Percentiles rank a stretch among this genome's conserved stretches.
Evolutionary conservation across 2,888 invertebrate genomes (phyloP).

Genomic region (Drosophila neotestacea): DNA sequence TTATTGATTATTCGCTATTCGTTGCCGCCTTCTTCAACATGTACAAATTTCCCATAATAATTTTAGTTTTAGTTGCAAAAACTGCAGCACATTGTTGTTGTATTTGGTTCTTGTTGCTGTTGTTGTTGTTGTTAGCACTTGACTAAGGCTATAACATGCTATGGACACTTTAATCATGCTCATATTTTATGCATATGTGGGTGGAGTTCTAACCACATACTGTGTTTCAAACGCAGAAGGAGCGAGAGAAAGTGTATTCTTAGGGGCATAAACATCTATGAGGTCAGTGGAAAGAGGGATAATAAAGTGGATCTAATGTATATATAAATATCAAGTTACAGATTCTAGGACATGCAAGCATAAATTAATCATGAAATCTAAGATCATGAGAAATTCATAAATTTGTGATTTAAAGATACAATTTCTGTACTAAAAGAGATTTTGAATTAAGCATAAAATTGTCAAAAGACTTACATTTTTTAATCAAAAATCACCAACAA

Average conservation of each 20-base stretch:
- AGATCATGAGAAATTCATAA: not conserved
- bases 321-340: slow-evolving; percentile 2
- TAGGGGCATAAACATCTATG: slow-evolving; percentile 8
- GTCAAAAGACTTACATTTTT: no score
- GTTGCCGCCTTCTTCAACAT: slow-evolving; percentile 47
- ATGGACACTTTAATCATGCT: slow-evolving; percentile 77
- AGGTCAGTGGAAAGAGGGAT: slow-evolving; percentile 5
- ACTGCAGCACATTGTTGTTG: slow-evolving; percentile 30
- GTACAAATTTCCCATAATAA: slow-evolving; percentile 72
- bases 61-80: slow-evolving; percentile 56
- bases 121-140: slow-evolving; percentile 35
- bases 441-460: no score
- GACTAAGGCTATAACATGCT: slow-evolving; percentile 68
- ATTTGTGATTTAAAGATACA: not conserved
- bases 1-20: slow-evolving; percentile 77
- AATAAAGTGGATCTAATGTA: slow-evolving; percentile 9
- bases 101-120: slow-evolving; percentile 30
- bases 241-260: slow-evolving; percentile 3
- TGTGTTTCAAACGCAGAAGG: not conserved
- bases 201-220: slow-evolving; percentile 19
- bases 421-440: not conserved
- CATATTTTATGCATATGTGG: slow-evolving; percentile 70
- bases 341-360: no score
- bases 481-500: no score
- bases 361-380: not conserved